phyloP scores from a whole-genome alignment of 2,888 invertebrate species.

The Muscina levida region DNA sequence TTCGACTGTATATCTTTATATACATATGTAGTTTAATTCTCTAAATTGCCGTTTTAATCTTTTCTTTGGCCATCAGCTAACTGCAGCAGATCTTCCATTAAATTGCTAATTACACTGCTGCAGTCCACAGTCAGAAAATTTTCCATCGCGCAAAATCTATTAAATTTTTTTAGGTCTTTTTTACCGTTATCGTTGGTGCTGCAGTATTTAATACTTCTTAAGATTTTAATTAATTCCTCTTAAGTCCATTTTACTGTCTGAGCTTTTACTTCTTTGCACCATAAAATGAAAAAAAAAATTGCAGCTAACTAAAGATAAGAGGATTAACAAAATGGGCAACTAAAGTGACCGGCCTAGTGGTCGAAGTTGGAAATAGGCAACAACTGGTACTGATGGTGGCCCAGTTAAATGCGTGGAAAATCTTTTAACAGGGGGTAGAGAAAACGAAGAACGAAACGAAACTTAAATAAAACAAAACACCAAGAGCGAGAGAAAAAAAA shows the following conservation, averaged over 20 bases:
- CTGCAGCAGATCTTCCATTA: slow-evolving; percentile 1
- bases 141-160: slow-evolving; percentile 31
- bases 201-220: slow-evolving; percentile 29
- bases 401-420: slow-evolving; percentile 53
- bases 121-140: not conserved
- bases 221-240: slow-evolving; percentile 62
- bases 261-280: too few species aligned
- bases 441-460: too few species aligned
- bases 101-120: slow-evolving; percentile 54
- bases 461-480: too few species aligned
- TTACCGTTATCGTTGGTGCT: not conserved
- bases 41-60: slow-evolving; percentile 7
- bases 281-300: slow-evolving; percentile 40
- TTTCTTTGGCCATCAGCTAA: not conserved
- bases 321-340: slow-evolving; percentile 48
- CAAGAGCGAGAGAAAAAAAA: not conserved
- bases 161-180: too few species aligned
- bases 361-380: not conserved
- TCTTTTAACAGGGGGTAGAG: too few species aligned
- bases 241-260: slow-evolving; percentile 54
- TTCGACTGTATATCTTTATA: too few species aligned
- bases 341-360: not conserved
- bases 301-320: slow-evolving; percentile 57
- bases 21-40: too few species aligned
- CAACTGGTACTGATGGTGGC: slow-evolving; percentile 10